Evolutionary conservation across 1,140 invertebrate genomes (phyloP).

Genomic region (Leptinotarsa undecemlineata): DNA sequence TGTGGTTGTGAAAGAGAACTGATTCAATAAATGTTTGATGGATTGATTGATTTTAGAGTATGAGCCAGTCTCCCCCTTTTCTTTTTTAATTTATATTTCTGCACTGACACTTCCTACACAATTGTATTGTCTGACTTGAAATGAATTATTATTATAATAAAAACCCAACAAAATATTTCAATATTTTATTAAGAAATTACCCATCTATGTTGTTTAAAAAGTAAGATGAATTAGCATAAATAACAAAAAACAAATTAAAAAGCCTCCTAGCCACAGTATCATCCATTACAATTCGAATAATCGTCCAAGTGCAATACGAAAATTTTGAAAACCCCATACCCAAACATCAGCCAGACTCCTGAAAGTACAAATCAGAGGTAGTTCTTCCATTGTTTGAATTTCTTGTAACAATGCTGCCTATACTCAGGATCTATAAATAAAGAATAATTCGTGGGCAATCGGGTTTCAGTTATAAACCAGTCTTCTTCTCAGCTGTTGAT

Average conservation of each 20-base stretch:
- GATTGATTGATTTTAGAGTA: too few species aligned
- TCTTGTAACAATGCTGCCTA: conserved; percentile 24
- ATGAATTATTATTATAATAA: too few species aligned
- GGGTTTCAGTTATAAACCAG: not conserved
- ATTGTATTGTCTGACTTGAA: too few species aligned
- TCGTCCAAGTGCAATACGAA: not conserved
- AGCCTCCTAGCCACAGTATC: conserved; percentile 4
- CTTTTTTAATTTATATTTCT: too few species aligned
- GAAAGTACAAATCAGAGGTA: conserved; percentile 22
- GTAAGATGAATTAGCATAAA: conserved; percentile 8
- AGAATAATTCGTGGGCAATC: not conserved
- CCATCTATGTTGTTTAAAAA: conserved; percentile 14
- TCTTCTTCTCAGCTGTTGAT: too few species aligned
- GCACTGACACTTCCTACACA: too few species aligned
- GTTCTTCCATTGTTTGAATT: conserved; percentile 23
- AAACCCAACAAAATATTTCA: not conserved
- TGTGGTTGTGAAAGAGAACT: too few species aligned
- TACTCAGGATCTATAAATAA: conserved; percentile 22
- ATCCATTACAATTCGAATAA: conserved; percentile 4
- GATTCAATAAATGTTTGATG: too few species aligned
- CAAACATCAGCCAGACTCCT: not conserved
- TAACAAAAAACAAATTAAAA: conserved; percentile 15
- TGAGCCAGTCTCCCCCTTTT: too few species aligned
- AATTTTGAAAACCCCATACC: conserved; percentile 14
- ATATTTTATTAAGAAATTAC: conserved; percentile 21